Conservation (phyloP, 2,888 invertebrate species). For the Bombylius major region DNA sequence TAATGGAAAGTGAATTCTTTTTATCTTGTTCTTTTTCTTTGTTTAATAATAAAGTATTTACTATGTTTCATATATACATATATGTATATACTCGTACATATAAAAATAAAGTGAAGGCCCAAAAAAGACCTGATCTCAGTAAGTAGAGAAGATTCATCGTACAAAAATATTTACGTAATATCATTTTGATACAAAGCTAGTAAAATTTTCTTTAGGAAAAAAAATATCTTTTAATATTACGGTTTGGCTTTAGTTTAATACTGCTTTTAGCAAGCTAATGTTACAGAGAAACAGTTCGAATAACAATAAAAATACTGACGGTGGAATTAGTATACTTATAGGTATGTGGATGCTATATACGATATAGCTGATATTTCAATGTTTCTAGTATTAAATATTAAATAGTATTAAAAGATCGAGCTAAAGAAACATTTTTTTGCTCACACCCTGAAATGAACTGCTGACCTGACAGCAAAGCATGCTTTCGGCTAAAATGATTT, state of each 20-base stretch:
- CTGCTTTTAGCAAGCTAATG: no score
- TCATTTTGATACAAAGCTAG: neutral
- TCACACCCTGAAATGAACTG: neutral
- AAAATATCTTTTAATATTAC: no score
- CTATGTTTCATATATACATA: neutral
- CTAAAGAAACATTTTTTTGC: neutral
- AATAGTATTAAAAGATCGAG: no score
- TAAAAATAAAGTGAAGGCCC: neutral
- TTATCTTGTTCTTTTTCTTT: neutral
- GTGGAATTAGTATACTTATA: no score
- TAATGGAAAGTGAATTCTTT: constrained; percentile 5
- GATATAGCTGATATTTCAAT: no score
- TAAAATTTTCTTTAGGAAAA: neutral
- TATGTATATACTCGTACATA: neutral
- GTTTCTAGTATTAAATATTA: no score
- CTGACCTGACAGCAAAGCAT: neutral
- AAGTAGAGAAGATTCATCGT: neutral
- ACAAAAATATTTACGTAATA: neutral
- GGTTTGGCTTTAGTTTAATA: no score
- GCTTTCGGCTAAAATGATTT: neutral
- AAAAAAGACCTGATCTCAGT: neutral
- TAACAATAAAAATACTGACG: neutral
- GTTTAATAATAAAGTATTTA: neutral
- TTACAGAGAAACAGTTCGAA: neutral
- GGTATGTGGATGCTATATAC: no score